A percentile compares a stretch with the other conserved stretches of the same genome.
Evolutionary conservation across 2,113 vertebrate species (phyloP).

Genomic region (Aramus guarauna): DNA sequence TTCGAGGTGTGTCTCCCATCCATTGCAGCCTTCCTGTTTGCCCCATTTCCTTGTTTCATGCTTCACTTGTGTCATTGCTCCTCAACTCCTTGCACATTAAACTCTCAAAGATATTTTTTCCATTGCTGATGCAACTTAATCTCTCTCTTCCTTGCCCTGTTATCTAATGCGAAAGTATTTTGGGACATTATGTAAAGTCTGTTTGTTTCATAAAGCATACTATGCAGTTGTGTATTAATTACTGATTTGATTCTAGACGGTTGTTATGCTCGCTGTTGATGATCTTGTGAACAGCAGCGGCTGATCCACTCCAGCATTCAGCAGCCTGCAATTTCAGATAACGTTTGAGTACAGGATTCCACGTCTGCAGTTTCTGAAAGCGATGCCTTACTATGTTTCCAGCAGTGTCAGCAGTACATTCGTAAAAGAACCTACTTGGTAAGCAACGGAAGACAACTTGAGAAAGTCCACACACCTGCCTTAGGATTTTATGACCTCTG

Average conservation of each 20-base stretch:
- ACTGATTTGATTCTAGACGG: background rate
- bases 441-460: background rate
- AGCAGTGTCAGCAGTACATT: conserved; percentile 13
- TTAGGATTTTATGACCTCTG: background rate
- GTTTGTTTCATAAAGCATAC: background rate
- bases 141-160: background rate
- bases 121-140: background rate
- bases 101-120: background rate
- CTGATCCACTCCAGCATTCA: background rate
- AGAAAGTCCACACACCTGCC: background rate
- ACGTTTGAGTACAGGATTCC: background rate
- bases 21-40: background rate
- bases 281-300: background rate
- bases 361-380: background rate
- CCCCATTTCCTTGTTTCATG: background rate
- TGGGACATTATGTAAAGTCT: conserved; percentile 8
- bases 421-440: background rate
- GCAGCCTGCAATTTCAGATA: background rate
- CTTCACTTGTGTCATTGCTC: background rate
- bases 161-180: conserved; percentile 22
- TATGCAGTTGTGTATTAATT: background rate
- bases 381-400: background rate
- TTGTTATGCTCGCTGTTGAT: background rate
- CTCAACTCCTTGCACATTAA: background rate
- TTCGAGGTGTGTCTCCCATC: background rate